phyloP scores from a whole-genome alignment of 2,797 vertebrate species.

The Leptatherina wallacei region DNA sequence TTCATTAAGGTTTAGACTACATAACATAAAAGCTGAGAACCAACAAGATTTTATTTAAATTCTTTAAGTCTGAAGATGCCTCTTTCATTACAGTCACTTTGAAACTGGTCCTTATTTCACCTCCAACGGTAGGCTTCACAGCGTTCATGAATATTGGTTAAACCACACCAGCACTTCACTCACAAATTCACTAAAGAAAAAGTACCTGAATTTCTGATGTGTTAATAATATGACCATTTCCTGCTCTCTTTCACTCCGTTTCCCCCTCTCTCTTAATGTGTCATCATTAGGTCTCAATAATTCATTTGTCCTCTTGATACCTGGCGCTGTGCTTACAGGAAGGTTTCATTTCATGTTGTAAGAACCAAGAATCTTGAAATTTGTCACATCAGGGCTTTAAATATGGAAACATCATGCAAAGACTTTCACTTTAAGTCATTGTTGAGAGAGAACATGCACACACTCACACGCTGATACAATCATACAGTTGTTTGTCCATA shows the following conservation, averaged over 20 bases:
- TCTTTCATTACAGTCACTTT: slow-evolving; percentile 25
- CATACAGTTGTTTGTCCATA: neutral
- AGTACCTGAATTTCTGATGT: slow-evolving; percentile 10
- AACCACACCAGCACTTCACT: slow-evolving; percentile 20
- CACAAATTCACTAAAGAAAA: slow-evolving; percentile 11
- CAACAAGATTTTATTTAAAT: neutral
- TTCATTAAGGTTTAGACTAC: no score
- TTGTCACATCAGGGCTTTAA: neutral
- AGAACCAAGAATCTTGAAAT: slow-evolving; percentile 15
- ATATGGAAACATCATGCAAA: neutral
- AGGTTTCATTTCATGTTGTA: neutral
- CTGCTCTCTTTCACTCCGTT: neutral
- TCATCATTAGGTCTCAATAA: neutral
- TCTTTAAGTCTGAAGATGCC: slow-evolving; percentile 1
- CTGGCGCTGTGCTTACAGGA: neutral
- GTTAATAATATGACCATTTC: neutral
- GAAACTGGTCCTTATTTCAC: slow-evolving; percentile 40
- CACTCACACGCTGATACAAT: neutral
- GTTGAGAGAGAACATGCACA: neutral
- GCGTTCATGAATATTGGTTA: slow-evolving; percentile 28
- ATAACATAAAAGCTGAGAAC: neutral
- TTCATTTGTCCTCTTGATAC: neutral
- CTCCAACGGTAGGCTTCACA: slow-evolving; percentile 28
- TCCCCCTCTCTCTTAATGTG: slow-evolving; percentile 15
- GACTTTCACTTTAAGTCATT: slow-evolving; percentile 26